phyloP scores from a whole-genome alignment of 2,888 invertebrate species.

The Pristionchus maxplancki region DNA sequence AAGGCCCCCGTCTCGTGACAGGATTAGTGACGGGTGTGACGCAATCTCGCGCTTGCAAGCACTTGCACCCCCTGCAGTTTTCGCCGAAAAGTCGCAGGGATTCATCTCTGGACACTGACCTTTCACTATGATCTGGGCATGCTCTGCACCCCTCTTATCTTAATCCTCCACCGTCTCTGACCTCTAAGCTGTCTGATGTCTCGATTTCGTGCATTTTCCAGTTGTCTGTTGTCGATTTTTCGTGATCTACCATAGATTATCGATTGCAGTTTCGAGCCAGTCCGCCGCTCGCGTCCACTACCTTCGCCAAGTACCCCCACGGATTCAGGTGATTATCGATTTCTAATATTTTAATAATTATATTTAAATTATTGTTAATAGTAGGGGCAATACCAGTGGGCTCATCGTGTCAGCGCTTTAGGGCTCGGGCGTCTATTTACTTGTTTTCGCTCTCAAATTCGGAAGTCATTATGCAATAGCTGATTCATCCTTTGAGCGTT shows the following conservation, averaged over 20 bases:
- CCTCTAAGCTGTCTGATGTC: background rate
- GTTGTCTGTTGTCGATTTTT: background rate
- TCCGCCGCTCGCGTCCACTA: background rate
- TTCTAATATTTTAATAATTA: background rate
- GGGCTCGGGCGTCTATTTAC: background rate
- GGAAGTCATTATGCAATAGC: background rate
- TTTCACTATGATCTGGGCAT: background rate
- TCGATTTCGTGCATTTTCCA: background rate
- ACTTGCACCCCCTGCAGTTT: too few relatives aligned
- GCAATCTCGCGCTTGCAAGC: slow-evolving; percentile 4
- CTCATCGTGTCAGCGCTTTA: background rate
- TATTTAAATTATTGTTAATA: background rate
- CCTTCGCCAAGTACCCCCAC: slow-evolving; percentile 29
- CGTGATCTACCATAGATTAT: background rate
- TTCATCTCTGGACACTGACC: background rate
- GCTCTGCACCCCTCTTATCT: background rate
- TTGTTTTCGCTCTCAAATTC: too few relatives aligned
- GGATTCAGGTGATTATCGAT: slow-evolving; percentile 32
- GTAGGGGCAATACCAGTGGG: background rate
- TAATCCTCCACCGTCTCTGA: background rate
- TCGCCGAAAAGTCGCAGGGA: background rate
- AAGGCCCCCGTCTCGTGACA: background rate
- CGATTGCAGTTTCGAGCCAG: slow-evolving; percentile 29
- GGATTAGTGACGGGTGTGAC: background rate
- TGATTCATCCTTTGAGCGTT: background rate